Evolutionary conservation across 2,113 vertebrate genomes (phyloP).

Genomic region (Myocastor coypus): DNA sequence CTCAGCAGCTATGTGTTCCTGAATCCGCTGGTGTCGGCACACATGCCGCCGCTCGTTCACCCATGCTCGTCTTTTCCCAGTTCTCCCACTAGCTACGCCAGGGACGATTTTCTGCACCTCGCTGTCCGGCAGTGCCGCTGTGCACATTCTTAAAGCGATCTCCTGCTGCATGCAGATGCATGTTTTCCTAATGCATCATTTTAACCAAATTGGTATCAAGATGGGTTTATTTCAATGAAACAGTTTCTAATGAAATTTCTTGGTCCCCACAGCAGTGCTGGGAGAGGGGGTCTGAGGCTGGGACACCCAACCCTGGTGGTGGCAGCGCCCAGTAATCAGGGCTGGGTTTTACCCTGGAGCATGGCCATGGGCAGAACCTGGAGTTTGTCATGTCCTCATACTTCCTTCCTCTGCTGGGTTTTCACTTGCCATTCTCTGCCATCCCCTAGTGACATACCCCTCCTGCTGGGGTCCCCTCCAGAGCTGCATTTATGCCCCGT

Average conservation of each 20-base stretch:
- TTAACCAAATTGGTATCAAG: conserved; percentile 25
- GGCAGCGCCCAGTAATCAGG: not conserved
- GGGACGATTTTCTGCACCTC: not conserved
- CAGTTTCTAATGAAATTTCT: not conserved
- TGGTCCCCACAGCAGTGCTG: not conserved
- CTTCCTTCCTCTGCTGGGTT: not conserved
- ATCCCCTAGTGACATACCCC: too few species aligned
- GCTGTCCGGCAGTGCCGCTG: not conserved
- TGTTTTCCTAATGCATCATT: not conserved
- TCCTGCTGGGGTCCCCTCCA: not conserved
- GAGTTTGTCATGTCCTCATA: not conserved
- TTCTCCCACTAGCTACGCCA: not conserved
- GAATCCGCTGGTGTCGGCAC: not conserved
- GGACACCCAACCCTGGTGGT: not conserved
- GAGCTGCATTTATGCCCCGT: not conserved
- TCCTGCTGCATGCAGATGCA: not conserved
- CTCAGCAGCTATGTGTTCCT: not conserved
- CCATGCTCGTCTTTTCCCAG: not conserved
- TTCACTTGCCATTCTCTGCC: not conserved
- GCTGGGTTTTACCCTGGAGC: not conserved
- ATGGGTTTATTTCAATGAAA: conserved; percentile 20
- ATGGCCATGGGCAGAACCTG: not conserved
- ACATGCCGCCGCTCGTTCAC: not conserved
- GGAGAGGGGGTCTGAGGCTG: not conserved
- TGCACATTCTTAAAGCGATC: not conserved